Evolutionary conservation across 2,113 vertebrate species (phyloP), one percentile per base, ranked within the genome.

Genomic region (Oryzias melastigma): DNA sequence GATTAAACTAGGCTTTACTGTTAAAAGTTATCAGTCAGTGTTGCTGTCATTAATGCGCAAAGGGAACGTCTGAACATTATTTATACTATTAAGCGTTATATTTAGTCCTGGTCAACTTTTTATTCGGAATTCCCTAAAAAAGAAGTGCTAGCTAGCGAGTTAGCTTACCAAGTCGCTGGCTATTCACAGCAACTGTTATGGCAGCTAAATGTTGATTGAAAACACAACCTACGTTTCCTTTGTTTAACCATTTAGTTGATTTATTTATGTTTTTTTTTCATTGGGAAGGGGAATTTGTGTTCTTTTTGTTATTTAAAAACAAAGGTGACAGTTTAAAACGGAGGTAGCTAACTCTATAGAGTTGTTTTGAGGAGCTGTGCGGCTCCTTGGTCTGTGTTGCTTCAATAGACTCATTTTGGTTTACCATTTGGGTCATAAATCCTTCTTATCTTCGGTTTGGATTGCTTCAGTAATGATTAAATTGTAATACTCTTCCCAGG

Each of bases 131-230:
- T 57, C 42, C 14, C 13, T 12, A 2, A 64, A 7, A 41, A 44
- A 43, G 14, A 43, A 68, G 73, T 62, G 83, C 76, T 73, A 77
- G 64, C 76, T 69, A 84, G 81, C 78, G 14, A 10, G 54, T 64
- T 85, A 88, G 83, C 79, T 44, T 44, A 8, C n/a, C 15, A n/a
- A 17, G 24, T 17, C 52, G 48, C 42, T 42, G 24, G 78, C 81
- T 80, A 74, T 73, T 58, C 8, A 3, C 47, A 56, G 67, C 65
- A 17, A 69, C 43, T 43, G 50, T 59, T 47, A 55, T 62, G 48
- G 42, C 60, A 53, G 43, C 35, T 22, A 17, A 49, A 58, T 44
- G 45, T 57, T 44, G 46, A 22, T 27, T 16, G 62, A 58, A 40
- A 29, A 42, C 25, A 52, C 54, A 22, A 43, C 8, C 8, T 2